phyloP scores from a whole-genome alignment of 64 coral and sea anemone species.

The Pocillopora verrucosa region DNA sequence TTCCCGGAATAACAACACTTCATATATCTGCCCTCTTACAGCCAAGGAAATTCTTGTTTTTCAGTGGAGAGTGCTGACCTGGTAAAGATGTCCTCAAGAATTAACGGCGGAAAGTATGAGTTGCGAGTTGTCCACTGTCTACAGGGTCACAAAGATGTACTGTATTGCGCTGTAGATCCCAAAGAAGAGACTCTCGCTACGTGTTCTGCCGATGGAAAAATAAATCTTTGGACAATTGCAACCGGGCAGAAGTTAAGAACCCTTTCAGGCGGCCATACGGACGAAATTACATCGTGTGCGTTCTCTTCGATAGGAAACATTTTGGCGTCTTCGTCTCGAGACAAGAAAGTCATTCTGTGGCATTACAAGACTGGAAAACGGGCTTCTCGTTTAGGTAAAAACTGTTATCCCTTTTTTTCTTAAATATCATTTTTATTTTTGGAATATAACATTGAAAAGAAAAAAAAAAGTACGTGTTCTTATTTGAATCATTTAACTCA shows the following conservation, averaged over 20 bases:
- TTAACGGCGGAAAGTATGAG: conserved; percentile 15
- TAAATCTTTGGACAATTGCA: conserved; percentile 46
- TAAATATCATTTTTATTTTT: not conserved
- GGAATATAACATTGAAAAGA: not conserved
- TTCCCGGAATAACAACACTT: too few relatives aligned
- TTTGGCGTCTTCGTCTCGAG: conserved; percentile 50
- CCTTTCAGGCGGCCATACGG: conserved; percentile 41
- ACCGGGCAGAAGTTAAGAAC: conserved; percentile 46
- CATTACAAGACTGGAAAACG: conserved; percentile 51
- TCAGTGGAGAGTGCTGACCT: not conserved
- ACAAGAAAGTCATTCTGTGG: conserved; percentile 63
- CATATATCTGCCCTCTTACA: too few relatives aligned
- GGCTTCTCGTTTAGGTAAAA: conserved; percentile 64
- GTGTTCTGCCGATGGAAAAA: conserved; percentile 43
- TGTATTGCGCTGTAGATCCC: conserved; percentile 41
- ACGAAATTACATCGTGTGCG: conserved; percentile 54
- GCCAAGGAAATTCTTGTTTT: not conserved
- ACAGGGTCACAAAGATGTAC: conserved; percentile 17
- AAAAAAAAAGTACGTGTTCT: not conserved
- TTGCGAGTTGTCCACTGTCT: conserved; percentile 22
- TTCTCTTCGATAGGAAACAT: conserved; percentile 49
- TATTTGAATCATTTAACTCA: not conserved
- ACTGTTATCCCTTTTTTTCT: not conserved
- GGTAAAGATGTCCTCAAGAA: conserved; percentile 2
- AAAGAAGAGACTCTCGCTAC: conserved; percentile 48